Conservation (phyloP, 37 sponge, comb jelly and placozoan species). For the Beroe forskalii region DNA sequence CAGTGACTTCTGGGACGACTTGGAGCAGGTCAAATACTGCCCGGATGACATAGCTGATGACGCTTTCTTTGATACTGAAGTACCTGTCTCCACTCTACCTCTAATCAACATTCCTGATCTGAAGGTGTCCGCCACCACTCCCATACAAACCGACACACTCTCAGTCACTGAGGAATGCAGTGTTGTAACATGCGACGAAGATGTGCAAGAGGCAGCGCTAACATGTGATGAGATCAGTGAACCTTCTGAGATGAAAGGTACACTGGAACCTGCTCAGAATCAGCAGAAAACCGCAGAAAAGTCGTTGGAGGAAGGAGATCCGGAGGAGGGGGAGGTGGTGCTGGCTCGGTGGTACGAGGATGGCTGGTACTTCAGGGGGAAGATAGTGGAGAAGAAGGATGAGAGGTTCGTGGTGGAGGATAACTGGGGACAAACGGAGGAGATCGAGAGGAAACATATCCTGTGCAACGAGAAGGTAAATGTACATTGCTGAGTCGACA, state of each 20-base stretch:
- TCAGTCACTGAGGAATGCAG: neutral
- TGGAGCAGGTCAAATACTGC: constrained; percentile 39
- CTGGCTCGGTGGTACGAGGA: constrained; percentile 44
- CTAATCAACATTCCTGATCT: constrained; percentile 3
- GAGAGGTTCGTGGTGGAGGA: constrained; percentile 15
- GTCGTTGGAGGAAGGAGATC: neutral
- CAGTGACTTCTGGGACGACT: constrained; percentile 58
- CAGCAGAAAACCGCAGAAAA: neutral
- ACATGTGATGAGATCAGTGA: neutral
- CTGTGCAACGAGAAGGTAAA: neutral
- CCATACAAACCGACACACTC: constrained; percentile 38
- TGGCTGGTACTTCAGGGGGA: constrained; percentile 60
- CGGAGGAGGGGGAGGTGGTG: neutral
- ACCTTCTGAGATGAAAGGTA: neutral
- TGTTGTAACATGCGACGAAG: neutral
- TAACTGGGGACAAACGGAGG: constrained; percentile 28
- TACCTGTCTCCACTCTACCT: neutral
- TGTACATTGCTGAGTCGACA: neutral
- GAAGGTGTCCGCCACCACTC: constrained; percentile 50
- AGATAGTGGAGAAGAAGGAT: neutral
- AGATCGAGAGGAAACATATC: neutral
- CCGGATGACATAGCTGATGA: neutral
- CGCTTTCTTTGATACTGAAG: neutral
- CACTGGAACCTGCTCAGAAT: neutral
- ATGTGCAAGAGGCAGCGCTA: neutral